Conservation (phyloP, 2,888 invertebrate species). For the Noctua janthe region DNA sequence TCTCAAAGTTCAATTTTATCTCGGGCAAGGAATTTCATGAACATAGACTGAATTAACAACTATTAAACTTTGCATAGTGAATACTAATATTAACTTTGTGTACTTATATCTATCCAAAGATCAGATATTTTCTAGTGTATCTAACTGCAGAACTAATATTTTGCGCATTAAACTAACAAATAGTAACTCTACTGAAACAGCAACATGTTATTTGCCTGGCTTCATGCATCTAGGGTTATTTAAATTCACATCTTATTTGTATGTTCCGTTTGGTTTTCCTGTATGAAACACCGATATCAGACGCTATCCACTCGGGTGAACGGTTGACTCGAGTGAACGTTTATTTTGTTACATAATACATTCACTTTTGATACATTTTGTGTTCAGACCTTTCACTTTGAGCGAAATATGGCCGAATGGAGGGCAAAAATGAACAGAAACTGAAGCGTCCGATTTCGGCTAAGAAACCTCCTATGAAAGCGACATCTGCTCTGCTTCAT, state of each 20-base stretch:
- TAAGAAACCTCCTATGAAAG: slow-evolving; percentile 2
- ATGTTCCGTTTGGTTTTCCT: slow-evolving; percentile 21
- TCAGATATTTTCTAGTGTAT: slow-evolving; percentile 36
- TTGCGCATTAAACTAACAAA: slow-evolving; percentile 33
- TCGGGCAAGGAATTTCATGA: slow-evolving; percentile 5
- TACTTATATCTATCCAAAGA: slow-evolving; percentile 10
- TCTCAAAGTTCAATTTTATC: background rate
- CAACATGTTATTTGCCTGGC: slow-evolving; percentile 52
- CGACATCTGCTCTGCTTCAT: slow-evolving; percentile 5
- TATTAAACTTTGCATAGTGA: slow-evolving; percentile 49
- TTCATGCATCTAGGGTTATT: slow-evolving; percentile 47
- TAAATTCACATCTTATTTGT: slow-evolving; percentile 12
- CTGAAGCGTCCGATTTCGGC: slow-evolving; percentile 2
- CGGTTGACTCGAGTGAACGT: background rate
- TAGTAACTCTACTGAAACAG: slow-evolving; percentile 31
- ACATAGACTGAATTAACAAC: slow-evolving; percentile 54
- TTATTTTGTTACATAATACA: background rate
- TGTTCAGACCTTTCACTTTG: background rate
- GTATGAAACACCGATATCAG: background rate
- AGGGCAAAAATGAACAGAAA: background rate
- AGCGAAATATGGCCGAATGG: background rate
- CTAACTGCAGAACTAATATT: slow-evolving; percentile 44
- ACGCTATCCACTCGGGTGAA: slow-evolving; percentile 1
- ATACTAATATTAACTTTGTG: slow-evolving; percentile 55
- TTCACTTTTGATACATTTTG: background rate